Conservation (phyloP, 2,888 invertebrate species). For the Falcaria lacertinaria region DNA sequence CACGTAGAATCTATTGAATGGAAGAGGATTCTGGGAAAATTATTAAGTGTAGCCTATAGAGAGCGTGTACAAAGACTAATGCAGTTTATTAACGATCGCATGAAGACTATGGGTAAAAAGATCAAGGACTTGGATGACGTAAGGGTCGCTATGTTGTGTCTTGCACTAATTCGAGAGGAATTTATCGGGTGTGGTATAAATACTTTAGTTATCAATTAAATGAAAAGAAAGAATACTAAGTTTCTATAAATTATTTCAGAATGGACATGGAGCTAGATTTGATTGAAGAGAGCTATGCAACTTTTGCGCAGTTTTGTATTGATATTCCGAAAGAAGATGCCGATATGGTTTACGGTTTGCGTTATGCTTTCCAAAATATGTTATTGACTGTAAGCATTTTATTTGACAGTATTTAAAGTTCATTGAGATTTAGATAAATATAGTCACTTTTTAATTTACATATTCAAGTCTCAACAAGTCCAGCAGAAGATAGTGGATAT, state of each 20-base stretch:
- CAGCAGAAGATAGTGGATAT: constrained; percentile 85
- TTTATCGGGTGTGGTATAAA: constrained; percentile 79
- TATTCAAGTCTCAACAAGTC: constrained; percentile 80
- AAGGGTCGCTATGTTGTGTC: constrained; percentile 88
- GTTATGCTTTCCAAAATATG: constrained; percentile 89
- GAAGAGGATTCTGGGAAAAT: constrained; percentile 86
- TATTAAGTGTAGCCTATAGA: constrained; percentile 84
- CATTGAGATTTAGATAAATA: no score
- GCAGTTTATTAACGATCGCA: constrained; percentile 87
- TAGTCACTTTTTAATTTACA: not conserved
- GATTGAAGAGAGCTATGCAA: constrained; percentile 89
- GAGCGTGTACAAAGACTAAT: constrained; percentile 84
- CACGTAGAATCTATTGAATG: constrained; percentile 88
- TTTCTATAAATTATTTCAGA: constrained; percentile 33
- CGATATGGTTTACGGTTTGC: constrained; percentile 87
- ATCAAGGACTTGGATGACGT: constrained; percentile 90
- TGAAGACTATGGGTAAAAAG: constrained; percentile 83
- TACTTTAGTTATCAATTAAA: not conserved
- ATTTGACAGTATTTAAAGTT: no score
- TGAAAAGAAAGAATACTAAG: no score
- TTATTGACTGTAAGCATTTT: constrained; percentile 81
- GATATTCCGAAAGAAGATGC: constrained; percentile 87
- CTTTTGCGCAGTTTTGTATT: constrained; percentile 83
- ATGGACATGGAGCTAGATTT: constrained; percentile 88
- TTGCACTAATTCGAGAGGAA: constrained; percentile 86